These are phyloP conservation scores for Manis javanica DNA, from an alignment of 2,797 vertebrate species.

Conservation along the genomic window DNA sequence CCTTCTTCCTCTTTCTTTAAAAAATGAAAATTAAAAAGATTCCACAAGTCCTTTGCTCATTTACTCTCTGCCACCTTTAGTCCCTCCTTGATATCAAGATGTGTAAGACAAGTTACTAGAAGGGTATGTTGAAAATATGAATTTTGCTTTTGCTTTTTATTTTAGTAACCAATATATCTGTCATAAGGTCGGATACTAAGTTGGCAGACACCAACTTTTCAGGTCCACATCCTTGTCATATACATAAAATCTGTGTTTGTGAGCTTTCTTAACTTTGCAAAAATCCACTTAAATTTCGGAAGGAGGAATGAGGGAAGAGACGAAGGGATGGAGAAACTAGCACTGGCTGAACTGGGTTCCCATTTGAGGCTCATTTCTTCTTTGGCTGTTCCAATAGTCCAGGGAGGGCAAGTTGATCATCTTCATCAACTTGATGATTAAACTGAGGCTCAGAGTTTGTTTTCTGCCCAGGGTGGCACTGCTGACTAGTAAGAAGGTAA, in stretches of 20 bases:
- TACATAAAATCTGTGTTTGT: background rate
- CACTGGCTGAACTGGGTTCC: no score
- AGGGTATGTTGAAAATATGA: background rate
- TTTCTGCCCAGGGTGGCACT: background rate
- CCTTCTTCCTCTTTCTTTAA: no score
- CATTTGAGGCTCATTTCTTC: background rate
- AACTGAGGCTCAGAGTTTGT: background rate
- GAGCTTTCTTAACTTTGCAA: background rate
- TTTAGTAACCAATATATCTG: background rate
- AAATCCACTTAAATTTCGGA: background rate
- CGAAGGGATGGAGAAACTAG: background rate
- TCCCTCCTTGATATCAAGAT: background rate
- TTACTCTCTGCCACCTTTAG: background rate
- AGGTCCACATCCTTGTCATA: background rate
- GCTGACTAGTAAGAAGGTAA: background rate
- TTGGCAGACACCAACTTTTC: background rate
- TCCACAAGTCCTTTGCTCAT: background rate
- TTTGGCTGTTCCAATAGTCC: background rate
- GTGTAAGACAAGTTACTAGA: background rate
- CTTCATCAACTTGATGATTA: background rate
- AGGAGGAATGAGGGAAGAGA: background rate
- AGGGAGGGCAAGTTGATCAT: background rate
- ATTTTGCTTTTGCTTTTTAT: background rate
- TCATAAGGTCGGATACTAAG: background rate
- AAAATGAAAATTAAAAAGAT: background rate